Evolutionary conservation across 2,888 invertebrate genomes (phyloP), one percentile per base, ranked within the genome.

Genomic region (Nemotelus nigrinus): DNA sequence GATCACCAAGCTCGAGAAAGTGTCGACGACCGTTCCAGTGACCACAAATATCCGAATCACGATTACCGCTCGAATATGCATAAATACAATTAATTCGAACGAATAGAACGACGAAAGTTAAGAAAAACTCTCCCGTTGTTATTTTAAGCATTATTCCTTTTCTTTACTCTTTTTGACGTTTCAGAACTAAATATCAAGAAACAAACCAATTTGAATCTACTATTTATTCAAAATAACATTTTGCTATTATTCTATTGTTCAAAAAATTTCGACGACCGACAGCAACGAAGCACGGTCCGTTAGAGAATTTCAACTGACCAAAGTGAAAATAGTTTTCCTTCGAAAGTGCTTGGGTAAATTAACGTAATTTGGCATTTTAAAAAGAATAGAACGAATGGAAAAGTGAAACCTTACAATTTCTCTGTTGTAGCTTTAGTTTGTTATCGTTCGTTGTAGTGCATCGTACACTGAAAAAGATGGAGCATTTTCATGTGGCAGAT

Each of bases 21-120:
- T 87, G 86, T 39, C 87, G 82, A 2, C 87, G 82, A 25, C 87
- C 87, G 80, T 87, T 88, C 86, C 86, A 87, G 78, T 86, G 86
- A 79, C 86, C 86, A 77, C 86, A 87, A 44, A 87, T 87, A 81
- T 87, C 86, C 80, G 86, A 82, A 80, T 86, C 86, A 8, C 85
- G 74, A 63, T 74, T 74, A 10, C 60, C 74, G 10, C 48, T 74
- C 63, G 74, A 0, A 63, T 60, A 60, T 48, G 39, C 47, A 50
- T 60, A 48, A 2, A 50, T 8, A 41, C 41, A 74, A 60, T 63
- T 60, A 6, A 74, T n/a, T 48, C 60, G 74, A 63, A 63, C 3
- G 5, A 74, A 3, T 41, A 74, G 48, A 39, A 63, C 10, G 0
- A 74, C 10, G 5, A 74, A 8, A 39, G 60, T 74, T 10, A 57